These are phyloP conservation scores for Pseudococcus jackbeardsleyi DNA, from an alignment of 2,888 invertebrate genomes.

Conservation along the genomic window DNA sequence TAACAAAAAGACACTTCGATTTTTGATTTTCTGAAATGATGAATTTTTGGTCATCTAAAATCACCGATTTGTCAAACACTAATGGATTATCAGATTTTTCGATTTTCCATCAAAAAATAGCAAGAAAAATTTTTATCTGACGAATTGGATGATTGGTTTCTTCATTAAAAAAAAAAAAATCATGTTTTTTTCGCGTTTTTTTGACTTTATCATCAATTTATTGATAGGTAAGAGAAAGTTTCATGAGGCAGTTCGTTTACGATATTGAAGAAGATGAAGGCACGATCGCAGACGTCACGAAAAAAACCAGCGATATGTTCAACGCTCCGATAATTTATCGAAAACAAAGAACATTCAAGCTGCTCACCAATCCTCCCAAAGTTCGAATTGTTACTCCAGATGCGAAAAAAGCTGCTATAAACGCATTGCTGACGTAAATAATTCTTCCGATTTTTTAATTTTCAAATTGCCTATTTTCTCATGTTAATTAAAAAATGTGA, in stretches of 20 bases:
- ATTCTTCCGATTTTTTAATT: background rate
- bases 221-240: slow-evolving; percentile 97
- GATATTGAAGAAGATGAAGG: slow-evolving; percentile 89
- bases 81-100: too few species aligned
- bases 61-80: too few species aligned
- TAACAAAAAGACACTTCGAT: too few species aligned
- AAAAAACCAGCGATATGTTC: slow-evolving; percentile 74
- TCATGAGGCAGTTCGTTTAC: slow-evolving; percentile 97
- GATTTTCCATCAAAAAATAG: too few species aligned
- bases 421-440: slow-evolving; percentile 87
- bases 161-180: too few species aligned
- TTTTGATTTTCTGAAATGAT: too few species aligned
- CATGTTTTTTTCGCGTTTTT: too few species aligned
- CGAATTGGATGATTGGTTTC: too few species aligned
- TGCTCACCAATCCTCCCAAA: slow-evolving; percentile 85
- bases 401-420: slow-evolving; percentile 84
- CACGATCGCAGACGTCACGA: slow-evolving; percentile 71
- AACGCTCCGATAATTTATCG: slow-evolving; percentile 74
- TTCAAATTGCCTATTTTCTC: background rate
- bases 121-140: too few species aligned
- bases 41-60: too few species aligned
- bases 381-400: slow-evolving; percentile 85
- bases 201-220: too few species aligned
- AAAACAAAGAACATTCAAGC: slow-evolving; percentile 86
- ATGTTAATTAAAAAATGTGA: too few species aligned